phyloP scores from a whole-genome alignment of 2,113 vertebrate species.

The Poicephalus gulielmi region DNA sequence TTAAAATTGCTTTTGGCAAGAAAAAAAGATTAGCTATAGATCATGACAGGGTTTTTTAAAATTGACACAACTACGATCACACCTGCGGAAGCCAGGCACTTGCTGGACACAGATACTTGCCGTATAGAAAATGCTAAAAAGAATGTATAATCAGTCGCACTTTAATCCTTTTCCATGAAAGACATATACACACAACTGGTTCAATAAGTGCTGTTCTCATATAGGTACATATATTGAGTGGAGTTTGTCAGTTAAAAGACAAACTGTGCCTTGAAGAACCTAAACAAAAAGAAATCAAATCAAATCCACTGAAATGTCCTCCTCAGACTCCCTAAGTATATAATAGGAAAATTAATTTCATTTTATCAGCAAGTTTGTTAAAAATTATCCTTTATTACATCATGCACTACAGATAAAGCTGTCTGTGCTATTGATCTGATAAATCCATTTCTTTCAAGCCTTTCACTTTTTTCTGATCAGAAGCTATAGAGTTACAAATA shows the following conservation, averaged over 20 bases:
- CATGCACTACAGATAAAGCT: neutral
- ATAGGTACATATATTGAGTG: neutral
- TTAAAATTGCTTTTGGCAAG: neutral
- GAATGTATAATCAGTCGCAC: neutral
- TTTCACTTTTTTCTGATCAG: neutral
- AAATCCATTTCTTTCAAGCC: neutral
- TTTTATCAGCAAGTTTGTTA: neutral
- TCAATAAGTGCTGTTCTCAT: neutral
- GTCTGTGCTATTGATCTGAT: neutral
- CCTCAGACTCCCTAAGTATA: neutral
- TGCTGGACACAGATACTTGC: neutral
- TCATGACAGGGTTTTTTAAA: neutral
- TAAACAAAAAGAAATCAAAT: neutral
- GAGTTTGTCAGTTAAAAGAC: neutral
- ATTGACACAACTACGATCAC: neutral
- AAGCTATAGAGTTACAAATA: neutral
- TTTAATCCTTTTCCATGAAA: neutral
- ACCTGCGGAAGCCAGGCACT: neutral
- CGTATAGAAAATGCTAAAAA: neutral
- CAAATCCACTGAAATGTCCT: neutral
- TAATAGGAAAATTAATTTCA: conserved; percentile 1
- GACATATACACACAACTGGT: neutral
- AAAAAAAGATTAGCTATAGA: neutral
- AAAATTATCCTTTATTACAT: neutral
- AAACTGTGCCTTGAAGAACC: neutral